phyloP scores from a whole-genome alignment of 2,888 invertebrate genomes.

The Alcis repandata region DNA sequence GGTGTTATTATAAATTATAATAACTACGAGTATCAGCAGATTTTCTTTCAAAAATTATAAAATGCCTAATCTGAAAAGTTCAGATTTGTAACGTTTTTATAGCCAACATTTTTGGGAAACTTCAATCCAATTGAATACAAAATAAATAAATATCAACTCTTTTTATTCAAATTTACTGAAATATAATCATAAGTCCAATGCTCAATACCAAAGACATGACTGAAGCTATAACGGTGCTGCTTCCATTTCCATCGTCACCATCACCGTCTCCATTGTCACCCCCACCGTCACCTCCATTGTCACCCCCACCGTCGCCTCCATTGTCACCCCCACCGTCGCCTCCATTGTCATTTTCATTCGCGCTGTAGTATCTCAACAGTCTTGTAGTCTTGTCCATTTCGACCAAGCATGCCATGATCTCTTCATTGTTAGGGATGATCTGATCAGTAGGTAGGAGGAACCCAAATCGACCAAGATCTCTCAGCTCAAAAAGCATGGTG shows the following conservation, averaged over 20 bases:
- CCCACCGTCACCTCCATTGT: too few species aligned
- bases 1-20: too few species aligned
- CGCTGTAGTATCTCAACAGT: slow-evolving; percentile 53
- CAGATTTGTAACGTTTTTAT: too few species aligned
- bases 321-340: too few species aligned
- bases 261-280: too few species aligned
- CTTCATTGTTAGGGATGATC: slow-evolving; percentile 79
- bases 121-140: too few species aligned
- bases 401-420: slow-evolving; percentile 73
- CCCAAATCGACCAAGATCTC: slow-evolving; percentile 83
- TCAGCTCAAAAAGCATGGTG: slow-evolving; percentile 85
- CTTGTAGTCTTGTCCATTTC: slow-evolving; percentile 66
- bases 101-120: too few species aligned
- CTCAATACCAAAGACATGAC: slow-evolving; percentile 44
- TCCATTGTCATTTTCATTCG: too few species aligned
- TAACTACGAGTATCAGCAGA: too few species aligned
- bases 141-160: not conserved
- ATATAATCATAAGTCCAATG: slow-evolving; percentile 41
- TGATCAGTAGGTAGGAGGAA: slow-evolving; percentile 83
- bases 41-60: too few species aligned
- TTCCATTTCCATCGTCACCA: slow-evolving; percentile 19
- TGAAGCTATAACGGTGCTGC: slow-evolving; percentile 40
- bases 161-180: slow-evolving; percentile 27
- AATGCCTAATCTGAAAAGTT: too few species aligned
- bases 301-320: too few species aligned